Percentiles rank a stretch among this genome's conserved stretches.
Conservation (phyloP, 2,113 vertebrate genomes). For the Cebidichthys violaceus region DNA sequence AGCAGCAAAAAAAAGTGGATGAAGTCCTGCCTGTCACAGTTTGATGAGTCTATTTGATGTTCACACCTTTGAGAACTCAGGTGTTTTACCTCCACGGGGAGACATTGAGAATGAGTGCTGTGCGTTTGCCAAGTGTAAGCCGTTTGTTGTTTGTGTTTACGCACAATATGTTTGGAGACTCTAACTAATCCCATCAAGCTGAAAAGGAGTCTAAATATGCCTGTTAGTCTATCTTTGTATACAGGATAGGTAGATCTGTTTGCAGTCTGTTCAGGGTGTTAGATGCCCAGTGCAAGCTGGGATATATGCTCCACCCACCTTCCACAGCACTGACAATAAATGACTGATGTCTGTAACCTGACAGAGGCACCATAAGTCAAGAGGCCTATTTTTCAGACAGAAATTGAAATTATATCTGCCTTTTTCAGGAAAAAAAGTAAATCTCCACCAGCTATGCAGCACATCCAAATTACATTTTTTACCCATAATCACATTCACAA, state of each 20-base stretch:
- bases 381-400: not conserved
- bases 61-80: not conserved
- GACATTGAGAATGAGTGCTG: not conserved
- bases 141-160: not conserved
- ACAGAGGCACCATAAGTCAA: not conserved
- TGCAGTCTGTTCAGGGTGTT: not conserved
- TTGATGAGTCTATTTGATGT: not conserved
- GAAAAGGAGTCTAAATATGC: not conserved
- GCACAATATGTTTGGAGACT: not conserved
- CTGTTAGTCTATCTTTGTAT: not conserved
- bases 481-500: not conserved
- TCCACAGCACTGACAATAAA: not conserved
- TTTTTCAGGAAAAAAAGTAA: not conserved
- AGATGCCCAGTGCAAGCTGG: not conserved
- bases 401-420: not conserved
- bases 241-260: not conserved
- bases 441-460: not conserved
- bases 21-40: not conserved
- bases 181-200: slow-evolving; percentile 3
- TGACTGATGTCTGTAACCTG: not conserved
- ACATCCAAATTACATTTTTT: slow-evolving; percentile 12
- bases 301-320: not conserved
- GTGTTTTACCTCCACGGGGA: not conserved
- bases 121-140: not conserved
- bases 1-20: not conserved